Base-by-base conservation (phyloP, 2,797 vertebrate genomes). In the Limosa lapponica region DNA sequence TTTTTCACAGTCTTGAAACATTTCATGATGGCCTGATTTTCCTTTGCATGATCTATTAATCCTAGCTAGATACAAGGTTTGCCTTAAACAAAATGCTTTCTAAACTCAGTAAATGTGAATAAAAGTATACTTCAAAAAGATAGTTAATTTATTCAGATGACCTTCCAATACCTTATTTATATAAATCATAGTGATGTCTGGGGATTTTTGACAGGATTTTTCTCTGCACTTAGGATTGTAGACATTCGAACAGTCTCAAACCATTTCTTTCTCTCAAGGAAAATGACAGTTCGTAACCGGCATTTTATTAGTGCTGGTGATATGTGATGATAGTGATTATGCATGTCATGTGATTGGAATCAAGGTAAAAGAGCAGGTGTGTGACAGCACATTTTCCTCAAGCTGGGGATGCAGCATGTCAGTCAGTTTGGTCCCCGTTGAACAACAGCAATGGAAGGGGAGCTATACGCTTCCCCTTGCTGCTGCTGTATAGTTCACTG, bases 191-290 rank as follows among this genome's bases (percentile, higher is more conserved):
- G 37, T 10, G 43, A 75, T 39, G 28, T 20, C 20, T 70, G 57
- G 57, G 57, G 51, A 27, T 52, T 81, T 67, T 55, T 87, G 46
- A 12, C 22, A 64, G 24, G 10, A 23, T 28, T 70, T 51, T 81
- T 75, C 24, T 34, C 43, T 74, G 37, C 13, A 17, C 7, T 67
- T 15, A 4, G 16, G 16, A 24, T 34, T 59, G 32, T 48, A 52
- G 28, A n/a, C 19, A 5, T 30, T 66, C 0, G 0, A n/a, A 55
- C 1, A 3, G 17, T n/a, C 39, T 73, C 25, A 44, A 49, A 16
- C 48, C 24, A 39, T 64, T 48, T 89, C 18, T 54, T 39, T 83
- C 57, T 46, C 41, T 55, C 32, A 48, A 43, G 46, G 24, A 70
- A 54, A 59, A 77, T 28, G 2, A 43, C 43, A 27, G 46, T 16